Percentiles rank a stretch among this genome's conserved stretches.
Conservation (phyloP, 1,140 invertebrate genomes). For the Papilio machaon region DNA sequence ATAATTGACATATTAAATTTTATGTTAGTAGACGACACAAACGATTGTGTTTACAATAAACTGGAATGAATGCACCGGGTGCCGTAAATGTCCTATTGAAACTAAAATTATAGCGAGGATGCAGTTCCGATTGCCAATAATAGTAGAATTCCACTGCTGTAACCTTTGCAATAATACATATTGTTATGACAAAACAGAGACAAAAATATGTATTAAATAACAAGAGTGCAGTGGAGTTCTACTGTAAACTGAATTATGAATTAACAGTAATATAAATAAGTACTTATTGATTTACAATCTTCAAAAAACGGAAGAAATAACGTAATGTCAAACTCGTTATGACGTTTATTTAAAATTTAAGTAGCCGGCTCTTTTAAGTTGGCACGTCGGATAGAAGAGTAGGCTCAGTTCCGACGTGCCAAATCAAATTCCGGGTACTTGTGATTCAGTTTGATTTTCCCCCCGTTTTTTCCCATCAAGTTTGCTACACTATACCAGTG, state of each 20-base stretch:
- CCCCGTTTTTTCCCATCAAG: background rate
- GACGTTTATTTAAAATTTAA: background rate
- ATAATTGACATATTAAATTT: slow-evolving; percentile 55
- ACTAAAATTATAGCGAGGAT: slow-evolving; percentile 52
- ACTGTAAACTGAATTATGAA: slow-evolving; percentile 1
- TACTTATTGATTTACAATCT: slow-evolving; percentile 35
- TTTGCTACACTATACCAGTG: background rate
- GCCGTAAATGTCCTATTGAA: slow-evolving; percentile 53
- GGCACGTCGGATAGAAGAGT: background rate
- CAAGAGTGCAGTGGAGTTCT: background rate
- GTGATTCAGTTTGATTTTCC: background rate
- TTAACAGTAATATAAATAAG: slow-evolving; percentile 42
- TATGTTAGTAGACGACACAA: slow-evolving; percentile 53
- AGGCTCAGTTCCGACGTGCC: background rate
- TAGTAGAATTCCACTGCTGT: slow-evolving; percentile 1
- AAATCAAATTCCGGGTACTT: background rate
- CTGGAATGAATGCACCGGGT: slow-evolving; percentile 60
- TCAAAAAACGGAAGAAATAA: background rate
- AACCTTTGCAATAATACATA: background rate
- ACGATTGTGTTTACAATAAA: slow-evolving; percentile 50
- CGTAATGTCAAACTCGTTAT: background rate
- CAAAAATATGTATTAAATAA: background rate
- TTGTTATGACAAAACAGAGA: background rate
- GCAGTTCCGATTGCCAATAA: slow-evolving; percentile 46
- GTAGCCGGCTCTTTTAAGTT: background rate